Conservation (phyloP, 2,797 vertebrate species). For the Chlorospingus semifuscus region DNA sequence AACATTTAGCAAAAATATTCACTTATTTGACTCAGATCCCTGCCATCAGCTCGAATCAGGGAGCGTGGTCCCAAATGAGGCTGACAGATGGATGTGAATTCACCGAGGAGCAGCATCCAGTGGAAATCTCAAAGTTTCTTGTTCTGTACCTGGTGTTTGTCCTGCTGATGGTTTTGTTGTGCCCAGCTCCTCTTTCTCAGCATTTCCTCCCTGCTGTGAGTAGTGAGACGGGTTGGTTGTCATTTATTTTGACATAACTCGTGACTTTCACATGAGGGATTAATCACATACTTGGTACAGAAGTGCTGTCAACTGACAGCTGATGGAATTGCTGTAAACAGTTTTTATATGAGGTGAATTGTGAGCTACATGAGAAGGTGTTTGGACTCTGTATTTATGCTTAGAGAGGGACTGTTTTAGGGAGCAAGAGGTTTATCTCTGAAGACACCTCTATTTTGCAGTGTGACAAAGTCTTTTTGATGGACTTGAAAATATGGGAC, state of each 20-base stretch:
- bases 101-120: neutral
- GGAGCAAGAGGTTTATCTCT: neutral
- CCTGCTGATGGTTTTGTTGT: neutral
- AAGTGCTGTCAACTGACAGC: neutral
- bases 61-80: neutral
- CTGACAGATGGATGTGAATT: slow-evolving; percentile 14
- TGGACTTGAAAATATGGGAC: neutral
- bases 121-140: neutral
- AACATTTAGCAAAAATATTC: slow-evolving; percentile 57
- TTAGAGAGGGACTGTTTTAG: neutral
- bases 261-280: neutral
- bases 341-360: neutral
- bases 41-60: slow-evolving; percentile 52
- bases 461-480: neutral
- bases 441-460: neutral
- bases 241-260: slow-evolving; percentile 4
- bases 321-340: slow-evolving; percentile 2
- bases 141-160: neutral
- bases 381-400: neutral
- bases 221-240: neutral
- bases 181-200: neutral
- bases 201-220: neutral
- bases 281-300: neutral
- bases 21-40: slow-evolving; percentile 25
- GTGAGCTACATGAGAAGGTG: neutral